These are phyloP conservation scores for Kuschelorhynchus macadamiae DNA, from an alignment of 2,888 invertebrate genomes.

Conservation along the genomic window DNA sequence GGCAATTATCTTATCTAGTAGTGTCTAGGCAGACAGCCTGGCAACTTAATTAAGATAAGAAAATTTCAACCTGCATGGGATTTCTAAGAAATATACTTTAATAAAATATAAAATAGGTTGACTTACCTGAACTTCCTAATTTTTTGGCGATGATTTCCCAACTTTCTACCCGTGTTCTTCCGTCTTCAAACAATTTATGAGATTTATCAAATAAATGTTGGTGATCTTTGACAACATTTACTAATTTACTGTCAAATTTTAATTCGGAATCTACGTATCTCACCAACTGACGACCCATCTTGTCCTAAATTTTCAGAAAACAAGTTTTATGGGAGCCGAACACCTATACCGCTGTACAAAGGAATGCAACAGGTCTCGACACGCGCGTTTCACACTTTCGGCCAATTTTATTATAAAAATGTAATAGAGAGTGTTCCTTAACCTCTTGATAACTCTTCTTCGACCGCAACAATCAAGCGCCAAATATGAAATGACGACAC, in stretches of 20 bases:
- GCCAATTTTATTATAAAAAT: background rate
- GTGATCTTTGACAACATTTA: conserved; percentile 71
- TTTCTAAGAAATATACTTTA: too few relatives aligned
- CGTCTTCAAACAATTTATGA: conserved; percentile 57
- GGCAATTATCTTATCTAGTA: too few relatives aligned
- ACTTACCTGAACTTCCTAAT: conserved; percentile 42
- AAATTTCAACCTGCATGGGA: too few relatives aligned
- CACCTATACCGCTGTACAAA: conserved; percentile 7
- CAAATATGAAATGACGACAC: conserved; percentile 7
- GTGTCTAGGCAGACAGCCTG: too few relatives aligned
- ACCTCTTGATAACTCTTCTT: background rate
- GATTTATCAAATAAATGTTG: conserved; percentile 66
- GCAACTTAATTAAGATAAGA: too few relatives aligned
- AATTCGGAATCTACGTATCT: conserved; percentile 43
- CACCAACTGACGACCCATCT: conserved; percentile 31
- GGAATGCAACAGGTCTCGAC: conserved; percentile 34
- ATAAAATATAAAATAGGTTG: too few relatives aligned
- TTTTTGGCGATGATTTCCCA: conserved; percentile 45
- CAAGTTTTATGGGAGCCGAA: background rate
- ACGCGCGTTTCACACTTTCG: background rate
- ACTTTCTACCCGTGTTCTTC: conserved; percentile 20
- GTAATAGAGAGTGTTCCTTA: background rate
- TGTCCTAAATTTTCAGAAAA: background rate
- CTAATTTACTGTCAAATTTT: conserved; percentile 68
- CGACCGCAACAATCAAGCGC: background rate